Evolutionary conservation across 2,888 invertebrate genomes (phyloP), one percentile per base, ranked within the genome.

Genomic region (Cataglyphis rosenhaueri): DNA sequence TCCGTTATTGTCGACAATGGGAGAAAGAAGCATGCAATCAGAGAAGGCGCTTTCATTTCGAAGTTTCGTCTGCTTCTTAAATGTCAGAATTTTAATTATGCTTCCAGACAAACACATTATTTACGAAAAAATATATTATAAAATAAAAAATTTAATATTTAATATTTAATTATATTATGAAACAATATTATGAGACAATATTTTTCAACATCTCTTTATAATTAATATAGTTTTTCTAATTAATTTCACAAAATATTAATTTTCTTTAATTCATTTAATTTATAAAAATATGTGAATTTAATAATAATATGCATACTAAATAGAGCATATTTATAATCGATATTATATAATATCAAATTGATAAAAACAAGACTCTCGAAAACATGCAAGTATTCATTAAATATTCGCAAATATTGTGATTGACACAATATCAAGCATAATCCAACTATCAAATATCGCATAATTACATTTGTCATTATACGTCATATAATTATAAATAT

Each of bases 11-110:
- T 66, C 21, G 29, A 32, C 38, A 55, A 41, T 55, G 29, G 18
- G 15, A 68, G 68, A 55, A 76, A 76, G 76, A 68, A 68, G n/a
- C 15, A 29, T 29, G 68, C 41, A 68, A 68, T 68, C 66, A 41
- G 4, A 55, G 65, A 76, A 65, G 55, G 55, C n/a, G 29, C 55
- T 29, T 41, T 68, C 29, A 38, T 66, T 76, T 76, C 44, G 29
- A 52, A 76, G 55, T 66, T 76, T 2, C 15, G 18, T 52, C 15
- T 29, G 29, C 55, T 76, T 55, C 66, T 68, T 68, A 55, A 76
- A 66, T n/a, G 55, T 76, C 29, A 3, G 2, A 55, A 66, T 29
- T 76, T 25, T 10, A 29, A 29, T 9, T n/a, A n/a, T 76, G 55
- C 29, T 76, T 68, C n/a, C 5, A 15, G n/a, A 41, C n/a, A 48